Conservation (phyloP, 2,888 invertebrate species). For the Mesopsocus fuscifrons region DNA sequence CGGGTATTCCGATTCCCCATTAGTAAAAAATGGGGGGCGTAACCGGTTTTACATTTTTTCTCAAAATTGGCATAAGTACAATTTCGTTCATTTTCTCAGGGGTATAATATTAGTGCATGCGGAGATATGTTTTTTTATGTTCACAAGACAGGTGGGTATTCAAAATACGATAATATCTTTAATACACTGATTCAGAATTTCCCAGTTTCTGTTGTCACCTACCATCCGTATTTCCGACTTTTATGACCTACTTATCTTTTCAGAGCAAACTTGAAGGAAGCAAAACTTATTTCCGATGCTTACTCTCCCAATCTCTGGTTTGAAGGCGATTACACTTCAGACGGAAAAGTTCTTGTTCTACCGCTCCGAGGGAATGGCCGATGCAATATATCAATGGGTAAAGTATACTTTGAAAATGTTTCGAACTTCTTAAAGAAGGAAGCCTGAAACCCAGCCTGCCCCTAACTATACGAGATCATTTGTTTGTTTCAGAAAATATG, state of each 20-base stretch:
- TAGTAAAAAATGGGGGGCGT: no score
- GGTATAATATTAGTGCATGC: no score
- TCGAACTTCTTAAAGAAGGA: not conserved
- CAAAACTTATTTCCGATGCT: not conserved
- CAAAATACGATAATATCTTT: no score
- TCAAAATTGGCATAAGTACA: no score
- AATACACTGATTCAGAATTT: no score
- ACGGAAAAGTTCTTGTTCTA: not conserved
- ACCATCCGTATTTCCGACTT: no score
- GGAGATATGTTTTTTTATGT: no score
- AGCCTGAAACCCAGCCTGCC: not conserved
- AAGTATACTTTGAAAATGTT: not conserved
- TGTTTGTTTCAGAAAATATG: not conserved
- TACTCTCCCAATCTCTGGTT: slow-evolving; percentile 1
- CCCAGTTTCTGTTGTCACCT: no score
- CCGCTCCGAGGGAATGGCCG: not conserved
- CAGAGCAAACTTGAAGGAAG: slow-evolving; percentile 1
- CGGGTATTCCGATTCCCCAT: no score
- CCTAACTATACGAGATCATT: not conserved
- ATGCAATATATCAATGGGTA: not conserved
- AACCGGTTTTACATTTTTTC: no score
- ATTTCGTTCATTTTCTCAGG: no score
- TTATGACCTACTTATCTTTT: not conserved
- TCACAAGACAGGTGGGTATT: no score
- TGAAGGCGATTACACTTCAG: not conserved